A percentile compares a stretch with the other conserved stretches of the same genome.
Evolutionary conservation across 2,113 vertebrate species (phyloP).

Genomic region (Turnix velox): DNA sequence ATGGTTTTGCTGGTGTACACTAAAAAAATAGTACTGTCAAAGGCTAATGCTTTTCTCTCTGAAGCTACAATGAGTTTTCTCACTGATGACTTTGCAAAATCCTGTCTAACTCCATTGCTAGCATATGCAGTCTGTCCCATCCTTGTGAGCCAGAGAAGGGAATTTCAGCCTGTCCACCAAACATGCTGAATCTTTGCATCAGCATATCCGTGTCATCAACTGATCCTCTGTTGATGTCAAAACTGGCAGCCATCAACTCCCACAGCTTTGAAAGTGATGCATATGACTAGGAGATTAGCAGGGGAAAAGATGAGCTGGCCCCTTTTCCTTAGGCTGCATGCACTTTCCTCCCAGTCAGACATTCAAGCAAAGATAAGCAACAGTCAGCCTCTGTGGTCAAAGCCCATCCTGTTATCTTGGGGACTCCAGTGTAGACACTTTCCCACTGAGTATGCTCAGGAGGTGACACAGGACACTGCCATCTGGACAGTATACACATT

Average conservation of each 20-base stretch:
- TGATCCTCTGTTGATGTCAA: neutral
- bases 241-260: neutral
- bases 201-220: neutral
- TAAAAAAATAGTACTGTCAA: neutral
- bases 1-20: neutral
- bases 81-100: neutral
- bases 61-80: neutral
- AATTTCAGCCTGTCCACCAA: neutral
- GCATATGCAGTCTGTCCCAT: neutral
- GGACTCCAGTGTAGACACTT: neutral
- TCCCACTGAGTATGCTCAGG: neutral
- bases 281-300: neutral
- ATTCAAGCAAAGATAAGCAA: neutral
- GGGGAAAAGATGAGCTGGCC: neutral
- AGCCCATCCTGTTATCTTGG: neutral
- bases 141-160: neutral
- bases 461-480: neutral
- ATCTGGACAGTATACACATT: neutral
- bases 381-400: neutral
- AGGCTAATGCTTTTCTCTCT: neutral
- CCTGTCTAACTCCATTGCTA: neutral
- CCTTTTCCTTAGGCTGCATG: neutral
- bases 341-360: neutral
- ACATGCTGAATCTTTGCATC: neutral
- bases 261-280: neutral